Conservation (phyloP, 2,797 vertebrate species). For the Hemitrygon akajei region DNA sequence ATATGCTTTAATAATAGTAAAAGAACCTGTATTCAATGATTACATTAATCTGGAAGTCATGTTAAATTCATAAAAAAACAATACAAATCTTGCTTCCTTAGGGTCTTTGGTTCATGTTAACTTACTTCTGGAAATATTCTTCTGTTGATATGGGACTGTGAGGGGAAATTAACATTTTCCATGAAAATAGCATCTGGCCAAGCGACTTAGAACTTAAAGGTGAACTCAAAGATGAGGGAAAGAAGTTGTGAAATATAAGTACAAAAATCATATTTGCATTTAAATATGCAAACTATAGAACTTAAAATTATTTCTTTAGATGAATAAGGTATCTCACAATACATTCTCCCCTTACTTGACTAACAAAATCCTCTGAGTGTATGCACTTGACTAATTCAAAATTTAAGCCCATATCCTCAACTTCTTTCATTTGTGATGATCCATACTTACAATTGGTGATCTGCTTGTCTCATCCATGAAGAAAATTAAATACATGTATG, state of each 20-base stretch:
- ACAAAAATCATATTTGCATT: too few species aligned
- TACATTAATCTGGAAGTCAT: too few species aligned
- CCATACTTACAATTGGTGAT: not conserved
- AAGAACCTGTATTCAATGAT: too few species aligned
- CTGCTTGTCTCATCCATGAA: not conserved
- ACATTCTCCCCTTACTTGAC: not conserved
- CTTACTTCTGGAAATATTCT: too few species aligned
- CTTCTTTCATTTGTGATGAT: not conserved
- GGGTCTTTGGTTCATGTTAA: too few species aligned
- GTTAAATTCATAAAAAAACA: too few species aligned
- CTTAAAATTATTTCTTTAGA: not conserved
- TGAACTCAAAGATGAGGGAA: not conserved
- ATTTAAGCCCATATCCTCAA: not conserved
- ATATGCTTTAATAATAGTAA: too few species aligned
- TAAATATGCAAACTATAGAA: not conserved
- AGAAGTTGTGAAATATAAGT: not conserved
- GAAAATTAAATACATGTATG: not conserved
- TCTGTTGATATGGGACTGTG: too few species aligned
- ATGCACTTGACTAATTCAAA: not conserved
- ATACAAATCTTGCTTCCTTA: too few species aligned
- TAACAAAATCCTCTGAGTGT: not conserved
- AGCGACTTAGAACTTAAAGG: not conserved
- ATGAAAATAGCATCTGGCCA: too few species aligned
- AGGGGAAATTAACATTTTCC: too few species aligned
- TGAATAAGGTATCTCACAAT: not conserved